A percentile compares a stretch with the other conserved stretches of the same genome.
Evolutionary conservation across 2,888 invertebrate species (phyloP).

Genomic region (Lysandra coridon): DNA sequence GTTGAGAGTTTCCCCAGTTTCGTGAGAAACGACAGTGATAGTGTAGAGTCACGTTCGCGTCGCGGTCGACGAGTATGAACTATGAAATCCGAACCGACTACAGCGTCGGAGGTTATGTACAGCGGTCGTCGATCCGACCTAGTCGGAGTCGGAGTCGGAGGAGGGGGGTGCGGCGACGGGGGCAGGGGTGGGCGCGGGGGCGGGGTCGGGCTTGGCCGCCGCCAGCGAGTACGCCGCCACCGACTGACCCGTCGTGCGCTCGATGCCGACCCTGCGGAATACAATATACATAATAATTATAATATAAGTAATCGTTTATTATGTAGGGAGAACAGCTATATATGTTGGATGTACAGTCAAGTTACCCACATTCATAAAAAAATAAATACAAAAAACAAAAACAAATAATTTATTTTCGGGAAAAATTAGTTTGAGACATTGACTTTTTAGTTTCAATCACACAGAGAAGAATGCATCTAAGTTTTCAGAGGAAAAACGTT

Average conservation of each 20-base stretch:
- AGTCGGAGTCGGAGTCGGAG: constrained; percentile 73
- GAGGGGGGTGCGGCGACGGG: constrained; percentile 54
- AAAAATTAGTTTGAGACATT: no score
- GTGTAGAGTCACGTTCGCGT: not conserved
- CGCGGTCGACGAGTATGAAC: not conserved
- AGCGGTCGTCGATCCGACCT: constrained; percentile 21
- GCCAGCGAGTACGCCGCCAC: constrained; percentile 68
- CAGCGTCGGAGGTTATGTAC: not conserved
- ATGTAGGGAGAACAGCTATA: not conserved
- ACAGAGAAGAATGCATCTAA: no score
- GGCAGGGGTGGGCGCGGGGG: constrained; percentile 46
- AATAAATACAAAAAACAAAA: no score
- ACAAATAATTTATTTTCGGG: no score
- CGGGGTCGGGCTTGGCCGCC: constrained; percentile 46
- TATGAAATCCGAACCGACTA: not conserved
- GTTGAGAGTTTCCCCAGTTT: not conserved
- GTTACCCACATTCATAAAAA: no score
- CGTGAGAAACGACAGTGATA: not conserved
- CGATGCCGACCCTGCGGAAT: constrained; percentile 88
- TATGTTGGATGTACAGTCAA: no score
- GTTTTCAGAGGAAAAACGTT: no score
- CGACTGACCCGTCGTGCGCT: constrained; percentile 83
- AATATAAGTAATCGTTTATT: no score
- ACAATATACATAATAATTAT: not conserved
- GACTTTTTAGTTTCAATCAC: no score